phyloP scores from a whole-genome alignment of 2,888 invertebrate species.

The Lepidochrysops patricia region DNA sequence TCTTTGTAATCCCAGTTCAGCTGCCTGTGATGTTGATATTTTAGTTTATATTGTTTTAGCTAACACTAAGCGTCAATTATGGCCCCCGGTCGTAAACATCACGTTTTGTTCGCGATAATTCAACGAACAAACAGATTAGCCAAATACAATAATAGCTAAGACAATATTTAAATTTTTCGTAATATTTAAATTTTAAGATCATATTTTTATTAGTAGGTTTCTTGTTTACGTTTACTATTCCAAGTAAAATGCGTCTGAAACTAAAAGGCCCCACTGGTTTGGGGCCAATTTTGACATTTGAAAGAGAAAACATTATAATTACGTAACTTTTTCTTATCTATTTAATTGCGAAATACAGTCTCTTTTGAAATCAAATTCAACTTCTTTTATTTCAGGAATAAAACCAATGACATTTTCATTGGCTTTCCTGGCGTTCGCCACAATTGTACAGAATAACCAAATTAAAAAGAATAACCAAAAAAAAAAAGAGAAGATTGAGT shows the following conservation, averaged over 20 bases:
- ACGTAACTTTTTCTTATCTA: too few species aligned
- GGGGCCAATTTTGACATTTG: too few species aligned
- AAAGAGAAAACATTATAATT: too few species aligned
- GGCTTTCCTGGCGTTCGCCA: background rate
- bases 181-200: background rate
- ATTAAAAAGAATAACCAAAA: too few species aligned
- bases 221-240: too few species aligned
- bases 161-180: background rate
- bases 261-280: too few species aligned
- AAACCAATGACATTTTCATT: background rate
- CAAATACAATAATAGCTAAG: background rate
- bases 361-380: too few species aligned
- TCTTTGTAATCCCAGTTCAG: background rate
- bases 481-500: background rate
- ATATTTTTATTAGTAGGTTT: background rate
- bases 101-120: constrained; percentile 9
- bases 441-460: background rate
- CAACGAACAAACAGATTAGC: background rate
- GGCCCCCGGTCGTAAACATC: background rate
- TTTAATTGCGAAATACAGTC: too few species aligned
- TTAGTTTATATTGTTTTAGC: constrained; percentile 7
- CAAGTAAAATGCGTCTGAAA: too few species aligned
- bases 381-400: background rate
- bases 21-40: background rate
- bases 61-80: background rate